These are phyloP conservation scores for Lucifuga dentata DNA, from an alignment of 2,113 vertebrate genomes.

Conservation along the genomic window DNA sequence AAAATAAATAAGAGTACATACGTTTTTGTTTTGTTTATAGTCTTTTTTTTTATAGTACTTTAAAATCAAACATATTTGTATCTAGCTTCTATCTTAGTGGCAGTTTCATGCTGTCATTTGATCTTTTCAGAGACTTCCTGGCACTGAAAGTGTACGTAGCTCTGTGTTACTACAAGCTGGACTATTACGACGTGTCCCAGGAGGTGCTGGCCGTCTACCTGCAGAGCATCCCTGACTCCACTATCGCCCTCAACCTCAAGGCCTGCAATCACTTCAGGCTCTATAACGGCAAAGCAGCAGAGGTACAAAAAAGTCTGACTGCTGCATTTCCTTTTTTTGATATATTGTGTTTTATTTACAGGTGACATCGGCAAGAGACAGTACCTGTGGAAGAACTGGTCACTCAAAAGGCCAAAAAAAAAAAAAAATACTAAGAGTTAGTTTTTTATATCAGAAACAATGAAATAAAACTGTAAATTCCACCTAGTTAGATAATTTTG, in stretches of 20 bases:
- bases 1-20: too few species aligned
- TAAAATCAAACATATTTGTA: too few species aligned
- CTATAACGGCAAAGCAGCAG: conserved; percentile 95
- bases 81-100: too few species aligned
- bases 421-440: too few species aligned
- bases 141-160: conserved; percentile 98
- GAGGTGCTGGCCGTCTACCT: conserved; percentile 96
- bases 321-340: background rate
- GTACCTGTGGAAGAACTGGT: background rate
- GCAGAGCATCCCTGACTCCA: conserved; percentile 95
- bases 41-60: too few species aligned
- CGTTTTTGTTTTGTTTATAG: too few species aligned
- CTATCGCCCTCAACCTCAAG: conserved; percentile 97
- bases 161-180: conserved; percentile 97
- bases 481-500: too few species aligned
- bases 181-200: conserved; percentile 98
- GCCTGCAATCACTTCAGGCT: conserved; percentile 98
- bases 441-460: too few species aligned
- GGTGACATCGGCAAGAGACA: too few species aligned
- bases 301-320: conserved; percentile 81
- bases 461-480: too few species aligned
- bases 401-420: too few species aligned
- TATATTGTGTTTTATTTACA: background rate
- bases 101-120: background rate
- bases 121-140: conserved; percentile 86